Evolutionary conservation across 1,140 invertebrate genomes (phyloP), one percentile per base, ranked within the genome.

Genomic region (Neodiprion lecontei): DNA sequence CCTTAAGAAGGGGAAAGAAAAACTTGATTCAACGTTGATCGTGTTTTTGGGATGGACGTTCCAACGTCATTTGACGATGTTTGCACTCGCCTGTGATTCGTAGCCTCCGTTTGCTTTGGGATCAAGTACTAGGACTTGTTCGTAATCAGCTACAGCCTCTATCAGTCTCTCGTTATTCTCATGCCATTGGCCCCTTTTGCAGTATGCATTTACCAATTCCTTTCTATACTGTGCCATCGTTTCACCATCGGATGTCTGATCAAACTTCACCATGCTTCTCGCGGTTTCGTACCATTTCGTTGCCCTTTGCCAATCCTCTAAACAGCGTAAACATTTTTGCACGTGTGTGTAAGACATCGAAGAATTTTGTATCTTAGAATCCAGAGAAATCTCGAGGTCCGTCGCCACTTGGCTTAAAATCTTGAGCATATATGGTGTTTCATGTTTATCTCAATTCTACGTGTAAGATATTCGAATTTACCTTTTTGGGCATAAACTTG

Each of bases 261-360:
- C 75, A 12, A 75, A 73, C 49, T 71, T 77, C 1, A 76, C 17
- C 69, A 67, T 67, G 1, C 7, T n/a, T 50, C 73, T 74, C 5
- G 75, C 79, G 1, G 17, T 72, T 50, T 80, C 79, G 72, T 78
- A 80, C 66, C 68, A 71, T 2, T 69, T 53, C 9, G 78, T 76
- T 7, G 79, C 74, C 7, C 65, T 48, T 1, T 49, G 72, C 72
- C 73, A 78, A 14, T 74, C 71, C 50, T 72, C 78, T 23, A 12
- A 47, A 14, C 12, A 14, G 61, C 12, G 17, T 14, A 65, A 65
- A 17, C 17, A 40, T 40, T 40, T 40, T 65, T 65, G 17, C 17
- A 65, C 61, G 61, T 40, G 7, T 14, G 61, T 65, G 61, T 65
- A 65, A 14, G 61, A 65, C 12, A 65, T 65, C 17, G 12, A 14